These are phyloP conservation scores for Tenthredo amoena DNA, from an alignment of 2,888 invertebrate genomes.

Conservation along the genomic window DNA sequence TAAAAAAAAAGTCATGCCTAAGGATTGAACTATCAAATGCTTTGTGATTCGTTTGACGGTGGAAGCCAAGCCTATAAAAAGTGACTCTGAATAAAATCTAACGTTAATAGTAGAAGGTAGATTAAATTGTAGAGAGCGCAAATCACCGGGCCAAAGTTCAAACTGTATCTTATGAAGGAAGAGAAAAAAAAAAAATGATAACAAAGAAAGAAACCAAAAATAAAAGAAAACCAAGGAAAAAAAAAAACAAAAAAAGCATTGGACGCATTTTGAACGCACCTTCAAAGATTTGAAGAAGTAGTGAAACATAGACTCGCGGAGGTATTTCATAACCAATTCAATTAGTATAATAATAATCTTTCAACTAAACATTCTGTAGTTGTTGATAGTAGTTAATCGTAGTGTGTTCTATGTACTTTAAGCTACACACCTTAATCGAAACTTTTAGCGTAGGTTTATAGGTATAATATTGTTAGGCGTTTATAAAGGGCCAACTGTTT, in stretches of 20 bases:
- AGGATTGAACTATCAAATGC: neutral
- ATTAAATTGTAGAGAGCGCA: slow-evolving; percentile 4
- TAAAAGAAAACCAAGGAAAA: neutral
- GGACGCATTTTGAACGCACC: slow-evolving; percentile 43
- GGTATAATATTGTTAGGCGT: slow-evolving; percentile 68
- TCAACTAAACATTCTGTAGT: slow-evolving; percentile 73
- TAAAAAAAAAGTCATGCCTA: neutral
- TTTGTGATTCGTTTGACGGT: slow-evolving; percentile 29
- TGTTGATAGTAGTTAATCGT: slow-evolving; percentile 73
- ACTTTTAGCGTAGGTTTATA: slow-evolving; percentile 71
- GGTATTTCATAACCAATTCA: slow-evolving; percentile 11
- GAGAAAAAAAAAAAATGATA: neutral
- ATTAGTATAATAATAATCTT: slow-evolving; percentile 58
- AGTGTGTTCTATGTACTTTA: slow-evolving; percentile 73
- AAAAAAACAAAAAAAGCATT: neutral
- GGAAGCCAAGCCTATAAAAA: slow-evolving; percentile 26
- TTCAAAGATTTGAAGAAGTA: slow-evolving; percentile 13
- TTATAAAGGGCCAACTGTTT: slow-evolving; percentile 57
- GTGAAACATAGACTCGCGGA: slow-evolving; percentile 46
- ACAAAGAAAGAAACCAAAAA: neutral
- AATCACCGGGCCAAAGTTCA: slow-evolving; percentile 38
- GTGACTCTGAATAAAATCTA: neutral
- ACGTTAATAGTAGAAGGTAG: neutral
- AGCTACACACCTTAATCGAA: slow-evolving; percentile 74
- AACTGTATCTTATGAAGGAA: slow-evolving; percentile 13